Percentiles rank a stretch among this genome's conserved stretches.
Evolutionary conservation across 2,113 vertebrate genomes (phyloP).

Genomic region (Hyperoodon ampullatus): DNA sequence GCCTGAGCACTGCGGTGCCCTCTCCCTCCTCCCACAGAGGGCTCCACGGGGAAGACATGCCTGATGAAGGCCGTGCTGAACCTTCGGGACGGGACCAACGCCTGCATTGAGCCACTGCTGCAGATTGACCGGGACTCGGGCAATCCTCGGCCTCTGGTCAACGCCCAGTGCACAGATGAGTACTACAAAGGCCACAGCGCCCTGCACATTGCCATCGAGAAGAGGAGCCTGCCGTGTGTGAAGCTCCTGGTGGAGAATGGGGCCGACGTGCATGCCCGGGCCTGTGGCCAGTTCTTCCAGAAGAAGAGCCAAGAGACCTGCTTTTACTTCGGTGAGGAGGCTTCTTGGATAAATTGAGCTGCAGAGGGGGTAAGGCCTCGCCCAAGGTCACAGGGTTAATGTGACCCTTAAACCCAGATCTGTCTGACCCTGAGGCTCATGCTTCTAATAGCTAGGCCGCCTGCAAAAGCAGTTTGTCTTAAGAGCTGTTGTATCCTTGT

Average conservation of each 20-base stretch:
- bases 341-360: not conserved
- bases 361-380: not conserved
- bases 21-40: slow-evolving; percentile 84
- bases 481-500: not conserved
- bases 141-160: slow-evolving; percentile 89
- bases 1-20: not conserved
- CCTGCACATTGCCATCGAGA: slow-evolving; percentile 95
- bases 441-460: not conserved
- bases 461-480: not conserved
- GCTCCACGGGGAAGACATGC: slow-evolving; percentile 92
- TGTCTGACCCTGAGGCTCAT: no score
- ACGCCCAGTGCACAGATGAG: slow-evolving; percentile 87
- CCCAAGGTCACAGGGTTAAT: not conserved
- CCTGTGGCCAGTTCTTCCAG: slow-evolving; percentile 93
- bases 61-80: slow-evolving; percentile 96
- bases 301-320: slow-evolving; percentile 85
- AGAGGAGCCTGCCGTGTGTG: slow-evolving; percentile 88
- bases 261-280: slow-evolving; percentile 91
- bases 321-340: slow-evolving; percentile 95
- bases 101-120: slow-evolving; percentile 89
- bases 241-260: slow-evolving; percentile 91
- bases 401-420: not conserved
- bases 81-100: slow-evolving; percentile 88
- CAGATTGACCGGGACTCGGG: slow-evolving; percentile 88
- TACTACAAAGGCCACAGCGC: slow-evolving; percentile 95